phyloP scores from a whole-genome alignment of 2,113 vertebrate genomes.

The Diphyllodes magnificus region DNA sequence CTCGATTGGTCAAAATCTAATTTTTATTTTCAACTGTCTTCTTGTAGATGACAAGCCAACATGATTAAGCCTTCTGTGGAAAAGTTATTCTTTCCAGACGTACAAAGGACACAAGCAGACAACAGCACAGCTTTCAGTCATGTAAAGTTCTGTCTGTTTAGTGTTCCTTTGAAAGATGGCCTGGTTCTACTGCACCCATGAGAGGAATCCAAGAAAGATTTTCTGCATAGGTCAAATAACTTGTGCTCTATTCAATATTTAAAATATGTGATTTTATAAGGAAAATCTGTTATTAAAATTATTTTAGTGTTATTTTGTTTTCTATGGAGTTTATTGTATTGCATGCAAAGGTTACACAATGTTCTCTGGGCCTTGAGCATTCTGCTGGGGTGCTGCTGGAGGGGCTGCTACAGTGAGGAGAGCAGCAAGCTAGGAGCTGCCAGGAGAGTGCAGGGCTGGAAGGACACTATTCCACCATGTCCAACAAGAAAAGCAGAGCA shows the following conservation, averaged over 20 bases:
- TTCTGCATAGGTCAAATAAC: background rate
- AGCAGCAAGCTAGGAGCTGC: fast-evolving
- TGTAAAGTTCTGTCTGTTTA: background rate
- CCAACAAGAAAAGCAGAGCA: background rate
- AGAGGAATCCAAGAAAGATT: background rate
- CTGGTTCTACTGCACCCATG: background rate
- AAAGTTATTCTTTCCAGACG: background rate
- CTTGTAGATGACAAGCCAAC: background rate
- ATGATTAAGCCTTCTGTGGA: background rate
- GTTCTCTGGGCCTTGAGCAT: background rate
- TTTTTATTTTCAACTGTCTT: background rate
- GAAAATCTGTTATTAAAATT: background rate
- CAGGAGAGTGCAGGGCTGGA: background rate
- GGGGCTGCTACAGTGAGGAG: fast-evolving
- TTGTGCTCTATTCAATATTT: background rate
- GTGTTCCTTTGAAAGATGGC: background rate
- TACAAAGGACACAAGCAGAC: background rate
- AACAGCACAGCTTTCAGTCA: background rate
- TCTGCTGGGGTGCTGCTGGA: background rate
- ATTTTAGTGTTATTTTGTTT: background rate
- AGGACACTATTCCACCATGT: background rate
- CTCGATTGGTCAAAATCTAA: background rate
- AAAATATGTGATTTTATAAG: background rate
- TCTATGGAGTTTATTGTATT: background rate
- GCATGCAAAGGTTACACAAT: fast-evolving